Conservation (phyloP, 2,888 invertebrate genomes). For the Micoletzkya japonica region DNA sequence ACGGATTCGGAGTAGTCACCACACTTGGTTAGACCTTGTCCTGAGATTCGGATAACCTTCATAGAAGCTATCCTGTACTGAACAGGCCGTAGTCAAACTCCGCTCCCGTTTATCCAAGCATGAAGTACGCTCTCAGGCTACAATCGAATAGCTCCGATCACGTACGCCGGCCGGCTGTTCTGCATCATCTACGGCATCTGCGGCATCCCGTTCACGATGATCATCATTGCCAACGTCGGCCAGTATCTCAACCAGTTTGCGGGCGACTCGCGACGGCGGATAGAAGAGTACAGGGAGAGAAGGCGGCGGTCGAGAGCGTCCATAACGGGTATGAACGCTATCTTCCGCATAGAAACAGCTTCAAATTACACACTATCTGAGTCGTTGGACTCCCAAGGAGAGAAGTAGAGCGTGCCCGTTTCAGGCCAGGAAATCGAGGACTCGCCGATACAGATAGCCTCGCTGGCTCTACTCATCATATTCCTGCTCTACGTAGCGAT, state of each 20-base stretch:
- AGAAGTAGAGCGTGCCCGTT: conserved; percentile 24
- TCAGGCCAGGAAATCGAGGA: conserved; percentile 32
- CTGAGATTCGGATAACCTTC: too few relatives aligned
- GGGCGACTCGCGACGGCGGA: conserved; percentile 50
- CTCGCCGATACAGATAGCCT: conserved; percentile 52
- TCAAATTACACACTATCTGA: neutral
- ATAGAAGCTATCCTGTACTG: too few relatives aligned
- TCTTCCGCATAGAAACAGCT: neutral
- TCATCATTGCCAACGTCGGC: conserved; percentile 62
- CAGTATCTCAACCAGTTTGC: conserved; percentile 62
- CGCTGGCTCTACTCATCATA: conserved; percentile 51
- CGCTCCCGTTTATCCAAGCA: neutral
- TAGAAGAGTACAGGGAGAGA: conserved; percentile 54
- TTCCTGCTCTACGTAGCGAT: conserved; percentile 60
- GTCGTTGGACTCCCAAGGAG: too few relatives aligned
- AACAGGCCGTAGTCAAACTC: neutral
- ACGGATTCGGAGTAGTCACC: conserved; percentile 63
- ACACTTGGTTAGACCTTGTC: conserved; percentile 53
- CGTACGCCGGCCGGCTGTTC: conserved; percentile 56
- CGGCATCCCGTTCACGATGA: conserved; percentile 63
- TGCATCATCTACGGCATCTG: conserved; percentile 61
- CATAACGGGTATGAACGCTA: conserved; percentile 43
- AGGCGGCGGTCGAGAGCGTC: conserved; percentile 50
- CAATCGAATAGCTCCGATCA: conserved; percentile 62
- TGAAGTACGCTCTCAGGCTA: conserved; percentile 42